These are phyloP conservation scores for Pheosia gnoma DNA, from an alignment of 2,888 invertebrate species.

Conservation along the genomic window DNA sequence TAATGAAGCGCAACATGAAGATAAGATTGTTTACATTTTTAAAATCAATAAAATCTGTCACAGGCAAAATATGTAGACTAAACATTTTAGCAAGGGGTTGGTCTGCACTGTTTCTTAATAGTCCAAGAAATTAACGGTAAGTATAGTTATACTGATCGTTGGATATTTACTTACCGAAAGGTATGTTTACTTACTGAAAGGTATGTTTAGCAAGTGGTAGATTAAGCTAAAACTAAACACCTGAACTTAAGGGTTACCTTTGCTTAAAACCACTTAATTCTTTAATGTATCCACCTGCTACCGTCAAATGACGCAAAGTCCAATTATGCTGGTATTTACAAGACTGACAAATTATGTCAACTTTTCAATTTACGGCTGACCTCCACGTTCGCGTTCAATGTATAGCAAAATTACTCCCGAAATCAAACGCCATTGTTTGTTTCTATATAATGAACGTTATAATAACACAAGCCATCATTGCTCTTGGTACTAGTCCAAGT, in stretches of 20 bases:
- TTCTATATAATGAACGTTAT: slow-evolving; percentile 32
- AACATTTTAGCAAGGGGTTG: too few relatives aligned
- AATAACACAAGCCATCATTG: slow-evolving; percentile 30
- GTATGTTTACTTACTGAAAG: too few relatives aligned
- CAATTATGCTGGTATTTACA: slow-evolving; percentile 2
- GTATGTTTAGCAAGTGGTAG: too few relatives aligned
- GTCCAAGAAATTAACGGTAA: too few relatives aligned
- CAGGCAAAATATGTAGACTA: too few relatives aligned
- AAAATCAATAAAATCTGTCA: too few relatives aligned
- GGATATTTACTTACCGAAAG: too few relatives aligned
- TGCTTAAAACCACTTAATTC: not conserved
- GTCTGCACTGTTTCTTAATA: too few relatives aligned
- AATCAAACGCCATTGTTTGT: slow-evolving; percentile 31
- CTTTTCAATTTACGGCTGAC: slow-evolving; percentile 22
- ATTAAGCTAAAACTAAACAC: too few relatives aligned
- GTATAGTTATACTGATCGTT: too few relatives aligned
- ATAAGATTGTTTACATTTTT: not conserved
- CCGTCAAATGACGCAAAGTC: slow-evolving; percentile 6
- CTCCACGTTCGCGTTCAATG: slow-evolving; percentile 17
- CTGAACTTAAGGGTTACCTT: not conserved
- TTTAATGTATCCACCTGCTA: not conserved
- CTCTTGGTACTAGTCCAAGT: slow-evolving; percentile 60
- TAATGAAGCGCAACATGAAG: not conserved
- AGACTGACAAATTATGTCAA: slow-evolving; percentile 6
- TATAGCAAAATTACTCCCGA: slow-evolving; percentile 23